Evolutionary conservation across 2,113 vertebrate species (phyloP).

Genomic region (Gallinago jamesoni): DNA sequence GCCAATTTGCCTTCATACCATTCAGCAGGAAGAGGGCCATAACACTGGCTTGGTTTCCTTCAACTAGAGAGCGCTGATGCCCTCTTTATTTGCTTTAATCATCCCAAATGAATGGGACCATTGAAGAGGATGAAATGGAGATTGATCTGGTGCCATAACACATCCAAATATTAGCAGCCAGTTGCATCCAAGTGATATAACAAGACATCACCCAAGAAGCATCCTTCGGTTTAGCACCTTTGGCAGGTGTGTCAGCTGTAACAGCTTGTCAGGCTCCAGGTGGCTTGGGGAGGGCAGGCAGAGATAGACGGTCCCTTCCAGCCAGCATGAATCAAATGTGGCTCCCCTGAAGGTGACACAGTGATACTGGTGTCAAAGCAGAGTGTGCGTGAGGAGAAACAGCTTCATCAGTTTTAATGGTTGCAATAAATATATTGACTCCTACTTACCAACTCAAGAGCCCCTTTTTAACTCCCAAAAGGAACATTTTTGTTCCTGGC

Average conservation of each 20-base stretch:
- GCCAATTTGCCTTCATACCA: background rate
- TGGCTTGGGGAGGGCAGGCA: background rate
- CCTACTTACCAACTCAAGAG: background rate
- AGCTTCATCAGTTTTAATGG: background rate
- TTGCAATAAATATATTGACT: background rate
- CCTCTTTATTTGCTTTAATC: background rate
- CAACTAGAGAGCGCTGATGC: background rate
- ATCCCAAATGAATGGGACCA: background rate
- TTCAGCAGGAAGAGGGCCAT: background rate
- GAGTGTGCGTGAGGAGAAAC: background rate
- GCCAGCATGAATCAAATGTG: background rate
- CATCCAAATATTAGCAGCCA: background rate
- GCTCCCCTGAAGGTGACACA: background rate
- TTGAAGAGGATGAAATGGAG: background rate
- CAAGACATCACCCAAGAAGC: background rate
- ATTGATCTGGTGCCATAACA: background rate
- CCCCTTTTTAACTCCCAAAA: background rate
- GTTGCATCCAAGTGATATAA: background rate
- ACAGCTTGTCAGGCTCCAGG: background rate
- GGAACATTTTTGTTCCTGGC: background rate
- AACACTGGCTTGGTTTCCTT: background rate
- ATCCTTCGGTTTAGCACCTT: background rate
- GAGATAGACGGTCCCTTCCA: background rate
- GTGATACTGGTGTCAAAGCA: accelerated
- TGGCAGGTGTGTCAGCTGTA: background rate